These are phyloP conservation scores for Drosophila santomea DNA, from an alignment of 1,140 invertebrate species.

Conservation along the genomic window DNA sequence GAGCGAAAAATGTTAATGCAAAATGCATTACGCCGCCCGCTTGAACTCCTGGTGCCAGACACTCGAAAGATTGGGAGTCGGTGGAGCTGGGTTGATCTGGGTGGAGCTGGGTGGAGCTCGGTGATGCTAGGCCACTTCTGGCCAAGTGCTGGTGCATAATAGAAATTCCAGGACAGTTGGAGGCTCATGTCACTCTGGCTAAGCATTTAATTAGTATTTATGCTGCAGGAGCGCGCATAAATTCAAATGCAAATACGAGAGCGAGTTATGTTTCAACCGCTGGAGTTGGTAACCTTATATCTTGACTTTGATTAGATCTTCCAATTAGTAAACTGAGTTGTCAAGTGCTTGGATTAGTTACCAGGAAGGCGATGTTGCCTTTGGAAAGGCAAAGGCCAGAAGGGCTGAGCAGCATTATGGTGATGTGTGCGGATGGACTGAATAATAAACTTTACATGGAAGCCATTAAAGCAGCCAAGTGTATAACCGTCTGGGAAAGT, in stretches of 20 bases:
- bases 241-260: constrained; percentile 54
- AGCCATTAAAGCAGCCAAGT: constrained; percentile 29
- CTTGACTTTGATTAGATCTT: constrained; percentile 21
- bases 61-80: neutral
- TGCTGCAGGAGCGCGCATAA: constrained; percentile 55
- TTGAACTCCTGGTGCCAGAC: constrained; percentile 63
- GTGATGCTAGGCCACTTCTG: constrained; percentile 30
- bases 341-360: neutral
- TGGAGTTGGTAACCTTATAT: constrained; percentile 13
- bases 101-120: neutral
- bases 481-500: constrained; percentile 35
- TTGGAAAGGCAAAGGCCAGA: neutral
- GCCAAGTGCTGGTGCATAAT: constrained; percentile 50
- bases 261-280: constrained; percentile 50
- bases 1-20: constrained; percentile 71
- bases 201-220: constrained; percentile 69
- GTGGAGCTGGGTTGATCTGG: neutral
- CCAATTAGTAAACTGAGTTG: constrained; percentile 37
- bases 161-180: constrained; percentile 37
- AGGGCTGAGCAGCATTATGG: constrained; percentile 1
- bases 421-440: constrained; percentile 4
- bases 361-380: constrained; percentile 18
- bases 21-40: constrained; percentile 75
- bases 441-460: constrained; percentile 32
- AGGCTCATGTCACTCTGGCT: constrained; percentile 39